Evolutionary conservation across 2,888 invertebrate species (phyloP), one percentile per base, ranked within the genome.

Genomic region (Pachycephus smyrnensis): DNA sequence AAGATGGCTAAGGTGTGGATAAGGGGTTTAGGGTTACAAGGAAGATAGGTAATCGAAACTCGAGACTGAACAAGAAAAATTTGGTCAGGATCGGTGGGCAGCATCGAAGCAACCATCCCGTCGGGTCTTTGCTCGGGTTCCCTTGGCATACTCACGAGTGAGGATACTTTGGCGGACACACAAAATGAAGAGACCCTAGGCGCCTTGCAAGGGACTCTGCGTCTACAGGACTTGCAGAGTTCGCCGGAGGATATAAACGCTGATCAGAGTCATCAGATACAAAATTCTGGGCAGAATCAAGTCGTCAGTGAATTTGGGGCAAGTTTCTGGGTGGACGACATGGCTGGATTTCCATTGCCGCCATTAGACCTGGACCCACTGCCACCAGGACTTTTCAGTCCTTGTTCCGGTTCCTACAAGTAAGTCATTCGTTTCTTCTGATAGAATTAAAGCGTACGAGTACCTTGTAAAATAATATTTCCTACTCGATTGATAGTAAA

Each of bases 361-460:
- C 94, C 96, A 0, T 92, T 97, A 85, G 98, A 98, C 89, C 93
- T 98, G 89, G 98, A 98, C 89, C 97, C 97, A 11, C 91, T 98
- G 84, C 97, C 97, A 0, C 94, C 98, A 77, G 97, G 98, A 87
- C 96, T 97, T 3, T 97, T 97, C 92, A 96, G 97, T 75, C 97
- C 97, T 0, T 96, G 96, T 90, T 94, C 96, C 79, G 95, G 95
- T 80, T 93, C 93, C 76, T 96, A 96, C 93, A 96, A 96, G 95
- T 95, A 87, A 94, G 94, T 93, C 31, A 77, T 36, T 77, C 36
- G 31, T 55, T 55, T 9, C 55, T 55, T 9, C 6, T 1, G 9
- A 9, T 2, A 55, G 1, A 55, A 55, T 55, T 9, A 23, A 55
- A 55, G 55, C 55, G 1, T 15, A 12, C 15, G 4, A 40, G 6